These are phyloP conservation scores for Siniperca scherzeri DNA, from an alignment of 2,797 vertebrate genomes.

Conservation along the genomic window DNA sequence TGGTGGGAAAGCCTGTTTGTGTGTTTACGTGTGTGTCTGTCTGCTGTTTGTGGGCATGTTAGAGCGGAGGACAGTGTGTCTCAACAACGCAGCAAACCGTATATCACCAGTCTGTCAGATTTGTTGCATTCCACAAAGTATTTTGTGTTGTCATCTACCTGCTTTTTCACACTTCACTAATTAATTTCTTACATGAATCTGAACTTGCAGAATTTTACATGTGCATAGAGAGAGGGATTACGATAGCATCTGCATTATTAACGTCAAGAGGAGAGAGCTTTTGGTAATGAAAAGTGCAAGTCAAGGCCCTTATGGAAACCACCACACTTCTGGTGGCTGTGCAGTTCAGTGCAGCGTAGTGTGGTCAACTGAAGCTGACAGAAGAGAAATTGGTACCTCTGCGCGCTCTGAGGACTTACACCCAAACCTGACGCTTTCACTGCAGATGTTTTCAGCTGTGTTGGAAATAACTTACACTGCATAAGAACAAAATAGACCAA, in stretches of 20 bases:
- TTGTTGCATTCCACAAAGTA: neutral
- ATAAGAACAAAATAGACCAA: neutral
- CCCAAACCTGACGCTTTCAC: slow-evolving; percentile 31
- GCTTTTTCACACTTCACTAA: neutral
- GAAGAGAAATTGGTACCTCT: slow-evolving; percentile 56
- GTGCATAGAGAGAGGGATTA: neutral
- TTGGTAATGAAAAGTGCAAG: slow-evolving; percentile 3
- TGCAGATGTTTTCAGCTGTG: slow-evolving; percentile 31
- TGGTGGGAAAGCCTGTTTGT: slow-evolving; percentile 52
- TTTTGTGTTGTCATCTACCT: neutral
- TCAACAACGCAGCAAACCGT: neutral
- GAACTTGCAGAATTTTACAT: neutral
- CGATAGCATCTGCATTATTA: slow-evolving; percentile 10
- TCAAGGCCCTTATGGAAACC: slow-evolving; percentile 5
- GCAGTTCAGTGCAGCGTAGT: slow-evolving; percentile 22
- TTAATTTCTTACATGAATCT: neutral
- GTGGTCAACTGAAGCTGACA: slow-evolving; percentile 57
- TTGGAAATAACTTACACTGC: slow-evolving; percentile 24
- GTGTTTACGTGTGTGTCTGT: slow-evolving; percentile 31
- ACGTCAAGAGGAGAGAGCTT: neutral
- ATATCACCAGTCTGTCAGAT: slow-evolving; percentile 4
- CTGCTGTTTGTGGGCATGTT: slow-evolving; percentile 23
- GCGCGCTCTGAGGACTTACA: slow-evolving; percentile 31
- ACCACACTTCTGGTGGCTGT: slow-evolving; percentile 8
- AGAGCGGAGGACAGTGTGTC: slow-evolving; percentile 18